Percentiles rank a stretch among this genome's conserved stretches.
Conservation (phyloP, 1,140 invertebrate species). For the Leucophenga varia region DNA sequence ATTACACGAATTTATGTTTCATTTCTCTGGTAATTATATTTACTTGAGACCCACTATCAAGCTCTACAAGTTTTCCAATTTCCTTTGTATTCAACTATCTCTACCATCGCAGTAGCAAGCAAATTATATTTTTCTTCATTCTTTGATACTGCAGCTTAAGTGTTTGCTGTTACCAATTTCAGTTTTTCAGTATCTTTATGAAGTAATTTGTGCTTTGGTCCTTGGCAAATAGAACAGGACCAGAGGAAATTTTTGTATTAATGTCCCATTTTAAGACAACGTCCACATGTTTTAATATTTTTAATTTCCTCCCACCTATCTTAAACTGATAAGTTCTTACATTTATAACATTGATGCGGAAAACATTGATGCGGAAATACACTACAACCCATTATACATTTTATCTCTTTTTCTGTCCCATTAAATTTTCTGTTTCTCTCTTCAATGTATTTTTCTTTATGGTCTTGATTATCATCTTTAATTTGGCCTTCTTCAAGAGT, state of each 20-base stretch:
- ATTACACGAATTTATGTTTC: slow-evolving; percentile 6
- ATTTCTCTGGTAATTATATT: slow-evolving; percentile 4
- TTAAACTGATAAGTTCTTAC: not conserved
- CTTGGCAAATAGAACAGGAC: not conserved
- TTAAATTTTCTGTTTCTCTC: not conserved
- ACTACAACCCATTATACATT: slow-evolving; percentile 2
- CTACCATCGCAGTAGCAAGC: not conserved
- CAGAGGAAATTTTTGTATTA: not conserved
- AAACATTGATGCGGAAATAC: not conserved
- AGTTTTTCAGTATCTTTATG: not conserved
- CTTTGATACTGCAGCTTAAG: too few relatives aligned
- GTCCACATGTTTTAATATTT: not conserved
- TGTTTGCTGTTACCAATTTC: not conserved
- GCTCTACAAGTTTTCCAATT: not conserved
- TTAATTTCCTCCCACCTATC: not conserved
- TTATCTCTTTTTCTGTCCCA: not conserved
- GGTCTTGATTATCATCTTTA: too few relatives aligned
- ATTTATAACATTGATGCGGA: slow-evolving; percentile 1
- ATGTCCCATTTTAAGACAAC: not conserved
- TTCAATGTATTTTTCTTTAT: not conserved
- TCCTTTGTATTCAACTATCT: not conserved
- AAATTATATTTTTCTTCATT: not conserved
- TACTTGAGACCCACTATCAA: not conserved
- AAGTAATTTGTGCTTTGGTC: not conserved
- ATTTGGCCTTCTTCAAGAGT: too few relatives aligned